Conservation (phyloP, 2,888 invertebrate genomes). For the Alviniconcha strummeri region DNA sequence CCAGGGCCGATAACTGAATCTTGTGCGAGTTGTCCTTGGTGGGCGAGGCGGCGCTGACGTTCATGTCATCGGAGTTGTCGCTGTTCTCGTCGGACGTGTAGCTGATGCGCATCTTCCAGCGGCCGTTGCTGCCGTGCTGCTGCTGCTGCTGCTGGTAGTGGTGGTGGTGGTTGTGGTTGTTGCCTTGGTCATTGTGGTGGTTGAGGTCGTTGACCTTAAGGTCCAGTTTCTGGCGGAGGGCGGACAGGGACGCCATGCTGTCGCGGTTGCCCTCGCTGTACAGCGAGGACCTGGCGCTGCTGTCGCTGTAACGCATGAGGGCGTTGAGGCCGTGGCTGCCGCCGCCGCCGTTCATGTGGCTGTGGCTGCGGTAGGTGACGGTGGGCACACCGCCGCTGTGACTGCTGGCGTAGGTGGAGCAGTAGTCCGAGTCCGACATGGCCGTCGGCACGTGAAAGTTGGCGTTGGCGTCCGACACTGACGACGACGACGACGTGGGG, state of each 20-base stretch:
- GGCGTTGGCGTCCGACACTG: conserved; percentile 36
- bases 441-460: conserved; percentile 49
- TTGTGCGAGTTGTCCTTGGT: conserved; percentile 24
- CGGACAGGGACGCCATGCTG: conserved; percentile 32
- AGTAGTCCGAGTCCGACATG: conserved; percentile 61
- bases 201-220: conserved; percentile 44
- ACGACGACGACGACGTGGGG: neutral
- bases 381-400: conserved; percentile 16
- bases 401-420: conserved; percentile 54
- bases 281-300: conserved; percentile 36
- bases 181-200: neutral
- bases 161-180: neutral
- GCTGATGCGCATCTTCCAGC: conserved; percentile 45
- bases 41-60: conserved; percentile 35
- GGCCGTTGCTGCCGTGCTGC: conserved; percentile 34
- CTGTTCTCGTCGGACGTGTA: conserved; percentile 52
- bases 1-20: conserved; percentile 12
- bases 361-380: neutral
- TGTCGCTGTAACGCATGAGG: conserved; percentile 18
- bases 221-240: conserved; percentile 41
- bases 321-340: conserved; percentile 14
- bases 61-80: conserved; percentile 52
- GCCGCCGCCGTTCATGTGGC: neutral
- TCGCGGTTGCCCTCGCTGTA: conserved; percentile 40
- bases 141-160: conserved; percentile 5